phyloP scores from a whole-genome alignment of 2,797 vertebrate species.

The Gymnothorax javanicus region DNA sequence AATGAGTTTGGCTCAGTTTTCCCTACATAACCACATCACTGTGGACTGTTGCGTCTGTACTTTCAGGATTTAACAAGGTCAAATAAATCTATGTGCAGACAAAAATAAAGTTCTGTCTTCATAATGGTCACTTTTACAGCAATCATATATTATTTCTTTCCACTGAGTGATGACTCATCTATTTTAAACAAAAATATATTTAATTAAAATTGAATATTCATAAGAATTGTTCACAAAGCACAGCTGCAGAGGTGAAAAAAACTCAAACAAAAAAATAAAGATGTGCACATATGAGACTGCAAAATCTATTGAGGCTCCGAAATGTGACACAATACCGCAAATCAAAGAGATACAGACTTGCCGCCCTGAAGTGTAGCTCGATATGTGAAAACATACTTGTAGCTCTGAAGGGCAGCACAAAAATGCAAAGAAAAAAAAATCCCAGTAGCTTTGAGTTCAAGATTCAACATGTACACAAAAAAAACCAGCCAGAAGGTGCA shows the following conservation, averaged over 20 bases:
- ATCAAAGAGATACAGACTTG: background rate
- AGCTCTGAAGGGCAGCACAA: background rate
- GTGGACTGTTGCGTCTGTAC: background rate
- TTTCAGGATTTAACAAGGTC: background rate
- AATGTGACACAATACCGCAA: background rate
- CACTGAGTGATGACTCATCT: background rate
- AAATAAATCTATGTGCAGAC: background rate
- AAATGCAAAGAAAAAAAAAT: background rate
- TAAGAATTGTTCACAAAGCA: background rate
- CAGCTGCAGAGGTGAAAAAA: too few relatives aligned
- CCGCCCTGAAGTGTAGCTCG: background rate
- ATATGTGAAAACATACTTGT: background rate
- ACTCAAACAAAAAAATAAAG: background rate
- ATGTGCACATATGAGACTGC: background rate
- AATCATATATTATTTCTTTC: background rate
- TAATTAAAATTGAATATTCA: background rate
- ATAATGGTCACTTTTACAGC: background rate
- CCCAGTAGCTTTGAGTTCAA: background rate
- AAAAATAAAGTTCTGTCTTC: background rate
- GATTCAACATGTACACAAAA: background rate
- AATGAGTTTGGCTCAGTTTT: background rate
- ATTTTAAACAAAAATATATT: background rate
- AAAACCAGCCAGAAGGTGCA: background rate
- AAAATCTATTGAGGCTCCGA: background rate
- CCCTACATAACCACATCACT: too few relatives aligned